These are phyloP conservation scores for Netelia virgata DNA, from an alignment of 2,888 invertebrate species.

Conservation along the genomic window DNA sequence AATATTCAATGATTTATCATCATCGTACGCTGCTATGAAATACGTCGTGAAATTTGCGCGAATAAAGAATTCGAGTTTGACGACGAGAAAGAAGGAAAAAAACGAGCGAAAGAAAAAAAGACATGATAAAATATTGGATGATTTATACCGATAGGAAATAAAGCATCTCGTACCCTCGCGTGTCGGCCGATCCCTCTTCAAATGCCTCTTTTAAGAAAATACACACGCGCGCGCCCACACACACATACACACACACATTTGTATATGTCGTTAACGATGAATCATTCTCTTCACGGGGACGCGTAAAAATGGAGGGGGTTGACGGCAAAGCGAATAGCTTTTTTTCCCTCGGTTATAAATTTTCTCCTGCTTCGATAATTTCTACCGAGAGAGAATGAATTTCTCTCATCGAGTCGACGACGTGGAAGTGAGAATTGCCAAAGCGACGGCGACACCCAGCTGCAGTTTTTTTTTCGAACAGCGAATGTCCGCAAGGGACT, in stretches of 20 bases:
- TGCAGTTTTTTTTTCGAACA: conserved; percentile 20
- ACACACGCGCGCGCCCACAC: not conserved
- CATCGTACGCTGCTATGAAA: conserved; percentile 19
- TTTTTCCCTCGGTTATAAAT: conserved; percentile 10
- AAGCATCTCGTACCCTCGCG: not conserved
- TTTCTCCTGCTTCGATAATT: conserved; percentile 30
- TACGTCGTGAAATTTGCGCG: not conserved
- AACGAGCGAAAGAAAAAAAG: not conserved
- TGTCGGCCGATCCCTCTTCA: conserved; percentile 23
- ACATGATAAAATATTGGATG: not conserved
- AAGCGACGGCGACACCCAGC: conserved; percentile 54
- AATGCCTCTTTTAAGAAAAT: not conserved
- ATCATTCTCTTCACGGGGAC: conserved; percentile 29
- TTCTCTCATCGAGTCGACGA: conserved; percentile 52
- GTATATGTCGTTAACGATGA: conserved; percentile 30
- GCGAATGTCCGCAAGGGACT: conserved; percentile 55
- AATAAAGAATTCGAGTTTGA: conserved; percentile 34
- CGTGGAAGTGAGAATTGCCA: conserved; percentile 59
- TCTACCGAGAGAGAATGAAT: conserved; percentile 25
- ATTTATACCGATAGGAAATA: conserved; percentile 4
- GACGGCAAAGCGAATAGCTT: conserved; percentile 15
- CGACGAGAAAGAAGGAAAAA: not conserved
- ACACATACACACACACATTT: not conserved
- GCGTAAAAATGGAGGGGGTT: conserved; percentile 40
- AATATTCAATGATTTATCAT: conserved; percentile 60